Evolutionary conservation across 2,113 vertebrate genomes (phyloP).

Genomic region (Jaculus jaculus): DNA sequence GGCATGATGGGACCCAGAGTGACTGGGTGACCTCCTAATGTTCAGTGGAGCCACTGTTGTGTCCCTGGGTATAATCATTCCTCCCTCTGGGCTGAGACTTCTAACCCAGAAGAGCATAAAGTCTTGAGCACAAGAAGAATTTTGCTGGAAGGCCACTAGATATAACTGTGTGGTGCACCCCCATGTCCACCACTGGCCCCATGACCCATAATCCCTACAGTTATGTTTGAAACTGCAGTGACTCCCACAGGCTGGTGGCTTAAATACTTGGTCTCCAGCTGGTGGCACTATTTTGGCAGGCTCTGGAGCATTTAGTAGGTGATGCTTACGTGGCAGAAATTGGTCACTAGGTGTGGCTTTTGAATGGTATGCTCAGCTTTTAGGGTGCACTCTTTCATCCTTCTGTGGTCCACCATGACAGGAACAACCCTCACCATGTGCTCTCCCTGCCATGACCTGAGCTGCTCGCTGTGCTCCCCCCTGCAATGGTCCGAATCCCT

Average conservation of each 20-base stretch:
- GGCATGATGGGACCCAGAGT: not conserved
- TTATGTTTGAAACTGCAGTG: not conserved
- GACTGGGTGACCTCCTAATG: too few species aligned
- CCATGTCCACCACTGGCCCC: not conserved
- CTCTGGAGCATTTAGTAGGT: not conserved
- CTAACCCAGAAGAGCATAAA: not conserved
- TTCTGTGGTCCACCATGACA: not conserved
- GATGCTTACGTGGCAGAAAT: too few species aligned
- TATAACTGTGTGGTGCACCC: not conserved
- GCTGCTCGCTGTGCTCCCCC: not conserved
- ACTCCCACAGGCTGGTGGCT: not conserved
- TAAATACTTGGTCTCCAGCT: not conserved
- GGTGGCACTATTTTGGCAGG: not conserved
- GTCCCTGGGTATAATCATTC: accelerated
- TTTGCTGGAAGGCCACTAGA: too few species aligned
- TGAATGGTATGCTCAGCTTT: not conserved
- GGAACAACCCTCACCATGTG: not conserved
- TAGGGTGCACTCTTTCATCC: not conserved
- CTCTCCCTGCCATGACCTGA: not conserved
- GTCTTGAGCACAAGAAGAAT: too few species aligned
- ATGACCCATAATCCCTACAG: too few species aligned
- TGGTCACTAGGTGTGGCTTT: not conserved
- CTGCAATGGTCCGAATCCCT: not conserved
- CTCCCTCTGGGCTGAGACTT: not conserved
- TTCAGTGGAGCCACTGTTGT: not conserved